Evolutionary conservation across 2,888 invertebrate species (phyloP).

Genomic region (Euplexia lucipara): DNA sequence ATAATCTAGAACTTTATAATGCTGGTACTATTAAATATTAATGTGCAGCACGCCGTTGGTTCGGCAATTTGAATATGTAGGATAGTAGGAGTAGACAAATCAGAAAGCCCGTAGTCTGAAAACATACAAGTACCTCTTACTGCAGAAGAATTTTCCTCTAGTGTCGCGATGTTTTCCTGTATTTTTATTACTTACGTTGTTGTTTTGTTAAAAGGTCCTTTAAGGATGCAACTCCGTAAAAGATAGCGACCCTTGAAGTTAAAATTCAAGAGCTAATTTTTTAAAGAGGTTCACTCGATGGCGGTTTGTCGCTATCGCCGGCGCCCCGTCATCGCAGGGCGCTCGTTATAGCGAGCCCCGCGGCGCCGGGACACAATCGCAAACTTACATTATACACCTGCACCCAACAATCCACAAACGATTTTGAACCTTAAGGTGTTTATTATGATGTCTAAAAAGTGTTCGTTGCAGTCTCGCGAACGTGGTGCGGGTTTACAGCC

Average conservation of each 20-base stretch:
- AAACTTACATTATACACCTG: conserved; percentile 75
- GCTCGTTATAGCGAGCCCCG: conserved; percentile 86
- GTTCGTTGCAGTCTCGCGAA: conserved; percentile 48
- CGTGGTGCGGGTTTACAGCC: conserved; percentile 75
- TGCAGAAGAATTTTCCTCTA: conserved; percentile 23
- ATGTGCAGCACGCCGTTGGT: conserved; percentile 1
- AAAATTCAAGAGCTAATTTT: conserved; percentile 80
- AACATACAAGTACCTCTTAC: conserved; percentile 18
- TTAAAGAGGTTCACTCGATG: conserved; percentile 76
- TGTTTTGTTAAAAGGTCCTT: conserved; percentile 36
- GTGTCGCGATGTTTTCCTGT: conserved; percentile 8
- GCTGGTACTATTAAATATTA: conserved; percentile 29
- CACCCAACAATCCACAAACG: conserved; percentile 64
- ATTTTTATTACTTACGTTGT: conserved; percentile 32
- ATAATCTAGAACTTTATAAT: conserved; percentile 30
- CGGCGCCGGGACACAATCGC: conserved; percentile 77
- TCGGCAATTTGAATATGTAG: conserved; percentile 14
- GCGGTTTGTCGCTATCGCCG: conserved; percentile 77
- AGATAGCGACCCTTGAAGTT: conserved; percentile 63
- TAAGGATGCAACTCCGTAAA: conserved; percentile 61
- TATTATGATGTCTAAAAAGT: conserved; percentile 45
- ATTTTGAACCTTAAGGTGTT: conserved; percentile 76
- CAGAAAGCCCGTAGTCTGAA: conserved; percentile 14
- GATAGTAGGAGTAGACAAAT: conserved; percentile 13
- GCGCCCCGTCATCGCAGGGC: conserved; percentile 76